Conservation (phyloP, 2,113 vertebrate genomes). For the Sylvia atricapilla region DNA sequence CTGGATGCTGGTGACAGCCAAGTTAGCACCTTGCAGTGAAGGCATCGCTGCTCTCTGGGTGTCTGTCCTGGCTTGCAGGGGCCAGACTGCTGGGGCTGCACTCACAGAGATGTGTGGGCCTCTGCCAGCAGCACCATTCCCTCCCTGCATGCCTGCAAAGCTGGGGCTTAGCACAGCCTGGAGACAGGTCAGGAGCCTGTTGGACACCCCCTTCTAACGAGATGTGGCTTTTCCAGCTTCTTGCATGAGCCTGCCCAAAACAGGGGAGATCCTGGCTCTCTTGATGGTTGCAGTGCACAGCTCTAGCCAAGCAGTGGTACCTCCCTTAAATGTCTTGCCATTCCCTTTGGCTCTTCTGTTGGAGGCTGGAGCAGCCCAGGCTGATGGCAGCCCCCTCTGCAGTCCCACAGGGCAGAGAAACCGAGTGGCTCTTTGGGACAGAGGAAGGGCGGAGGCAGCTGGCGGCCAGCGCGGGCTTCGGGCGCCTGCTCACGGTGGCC, state of each 20-base stretch:
- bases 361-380: not conserved
- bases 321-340: not conserved
- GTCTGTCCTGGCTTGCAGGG: not conserved
- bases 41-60: rapidly evolving
- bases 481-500: conserved; percentile 83
- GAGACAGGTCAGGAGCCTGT: not conserved
- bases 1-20: not conserved
- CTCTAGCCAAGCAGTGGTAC: not conserved
- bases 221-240: not conserved
- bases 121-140: not conserved
- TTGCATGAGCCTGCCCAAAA: not conserved
- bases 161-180: not conserved
- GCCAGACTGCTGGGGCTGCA: not conserved
- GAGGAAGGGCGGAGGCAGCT: conserved; percentile 88
- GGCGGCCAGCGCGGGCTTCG: conserved; percentile 83
- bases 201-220: not conserved
- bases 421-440: conserved; percentile 92
- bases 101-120: rapidly evolving
- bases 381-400: conserved; percentile 5
- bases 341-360: not conserved
- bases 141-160: rapidly evolving
- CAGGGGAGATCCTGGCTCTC: not conserved
- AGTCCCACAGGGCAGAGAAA: conserved; percentile 96
- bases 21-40: rapidly evolving
- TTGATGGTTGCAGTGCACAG: rapidly evolving